Conservation (phyloP, 2,888 invertebrate genomes). For the Taphrorychus bicolor region DNA sequence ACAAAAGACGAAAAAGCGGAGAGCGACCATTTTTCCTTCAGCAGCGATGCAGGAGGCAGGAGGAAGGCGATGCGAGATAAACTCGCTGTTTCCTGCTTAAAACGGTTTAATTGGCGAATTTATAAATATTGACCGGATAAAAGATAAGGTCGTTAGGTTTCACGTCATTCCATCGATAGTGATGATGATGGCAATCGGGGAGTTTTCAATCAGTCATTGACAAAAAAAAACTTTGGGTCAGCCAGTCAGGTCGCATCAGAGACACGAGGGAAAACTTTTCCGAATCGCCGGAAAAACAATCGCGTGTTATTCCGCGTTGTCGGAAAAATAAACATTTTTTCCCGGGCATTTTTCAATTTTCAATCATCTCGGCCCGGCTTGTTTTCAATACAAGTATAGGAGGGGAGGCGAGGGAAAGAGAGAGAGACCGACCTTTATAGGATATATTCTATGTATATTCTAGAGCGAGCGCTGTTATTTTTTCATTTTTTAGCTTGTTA, state of each 20-base stretch:
- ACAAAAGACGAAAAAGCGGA: neutral
- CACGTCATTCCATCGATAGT: conserved; percentile 5
- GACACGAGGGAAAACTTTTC: conserved; percentile 19
- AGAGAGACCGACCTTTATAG: conserved; percentile 35
- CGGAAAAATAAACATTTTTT: conserved; percentile 39
- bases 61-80: conserved; percentile 30
- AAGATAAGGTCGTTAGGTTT: conserved; percentile 34
- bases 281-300: conserved; percentile 35
- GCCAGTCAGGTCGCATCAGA: conserved; percentile 22
- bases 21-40: neutral
- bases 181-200: neutral
- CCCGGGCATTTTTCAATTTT: conserved; percentile 44
- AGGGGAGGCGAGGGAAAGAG: conserved; percentile 1
- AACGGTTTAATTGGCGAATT: conserved; percentile 48
- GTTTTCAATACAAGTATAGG: conserved; percentile 44
- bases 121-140: conserved; percentile 43
- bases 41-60: conserved; percentile 5
- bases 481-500: conserved; percentile 59
- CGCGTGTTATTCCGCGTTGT: conserved; percentile 20
- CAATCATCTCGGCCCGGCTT: conserved; percentile 43
- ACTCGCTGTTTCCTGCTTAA: conserved; percentile 45
- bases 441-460: conserved; percentile 43
- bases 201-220: conserved; percentile 15
- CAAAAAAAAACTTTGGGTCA: conserved; percentile 31
- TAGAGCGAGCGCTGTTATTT: conserved; percentile 54